Evolutionary conservation across 2,888 invertebrate genomes (phyloP), one percentile per base, ranked within the genome.

Genomic region (Dermolepida albohirtum): DNA sequence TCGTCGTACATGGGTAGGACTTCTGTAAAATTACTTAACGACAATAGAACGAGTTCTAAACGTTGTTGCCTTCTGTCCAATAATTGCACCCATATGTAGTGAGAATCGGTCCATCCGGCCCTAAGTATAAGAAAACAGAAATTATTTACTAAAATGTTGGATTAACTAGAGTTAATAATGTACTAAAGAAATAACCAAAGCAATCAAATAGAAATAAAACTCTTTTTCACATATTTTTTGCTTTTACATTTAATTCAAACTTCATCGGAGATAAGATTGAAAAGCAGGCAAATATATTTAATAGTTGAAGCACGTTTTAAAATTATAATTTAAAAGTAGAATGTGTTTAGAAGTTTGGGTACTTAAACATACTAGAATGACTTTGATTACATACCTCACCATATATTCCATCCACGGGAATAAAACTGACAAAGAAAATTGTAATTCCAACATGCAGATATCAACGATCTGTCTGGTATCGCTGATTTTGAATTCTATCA

Each of bases 381-480:
- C 4, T 22, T 22, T 11, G 22, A 11, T 34, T 6, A 34, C 6
- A 8, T 10, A 34, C 34, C 34, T 34, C 16, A 97, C 95, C 72
- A 99, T 87, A 83, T 99, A 99, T 80, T 99, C 98, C 85, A 94
- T 90, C 94, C 95, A 95, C 0, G 96, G 94, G 81, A 96, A 96
- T 69, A 94, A 87, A 64, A 90, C 89, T 52, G 90, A 87, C n/a
- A 96, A 82, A 0, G 93, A 90, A 78, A 91, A 91, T 52, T 90
- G 87, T 72, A 95, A 84, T 75, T 93, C 93, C 76, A 91, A 87
- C 84, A 90, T 90, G 76, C 90, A 88, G 65, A 94, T 87, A 74
- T 95, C 92, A 0, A 88, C 87, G 66, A 93, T 92, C 80, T 93
- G 91, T 76, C 90, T 84, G 40, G 84, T 84, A 50, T 86, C 86